phyloP scores from a whole-genome alignment of 2,113 vertebrate species.

The Indicator maculatus region DNA sequence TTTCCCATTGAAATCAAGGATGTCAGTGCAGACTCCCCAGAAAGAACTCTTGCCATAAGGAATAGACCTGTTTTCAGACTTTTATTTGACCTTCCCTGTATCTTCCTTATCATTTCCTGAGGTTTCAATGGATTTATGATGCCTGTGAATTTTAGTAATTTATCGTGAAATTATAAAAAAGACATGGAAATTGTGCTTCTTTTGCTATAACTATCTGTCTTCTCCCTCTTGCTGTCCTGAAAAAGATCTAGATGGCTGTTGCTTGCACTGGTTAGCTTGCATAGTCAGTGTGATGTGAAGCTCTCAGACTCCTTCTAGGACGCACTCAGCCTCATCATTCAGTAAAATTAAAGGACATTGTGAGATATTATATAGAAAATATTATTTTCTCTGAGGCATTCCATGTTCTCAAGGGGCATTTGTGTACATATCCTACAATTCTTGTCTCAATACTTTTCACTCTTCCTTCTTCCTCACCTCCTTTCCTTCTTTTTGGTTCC shows the following conservation, averaged over 20 bases:
- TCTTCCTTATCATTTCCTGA: background rate
- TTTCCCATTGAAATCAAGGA: background rate
- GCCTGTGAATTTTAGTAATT: background rate
- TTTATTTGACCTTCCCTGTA: accelerated
- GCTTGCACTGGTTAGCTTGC: background rate
- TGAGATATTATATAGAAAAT: background rate
- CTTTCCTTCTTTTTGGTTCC: background rate
- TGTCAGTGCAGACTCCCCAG: background rate
- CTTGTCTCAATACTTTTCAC: background rate
- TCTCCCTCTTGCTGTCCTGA: background rate
- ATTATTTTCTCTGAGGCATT: background rate
- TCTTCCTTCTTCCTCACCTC: background rate
- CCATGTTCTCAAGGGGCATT: background rate
- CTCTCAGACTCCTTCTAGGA: background rate
- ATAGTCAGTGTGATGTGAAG: background rate
- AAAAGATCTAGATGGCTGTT: background rate
- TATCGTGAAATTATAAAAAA: background rate
- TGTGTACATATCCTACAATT: background rate
- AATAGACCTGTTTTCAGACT: background rate
- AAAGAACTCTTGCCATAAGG: background rate
- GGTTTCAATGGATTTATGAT: background rate
- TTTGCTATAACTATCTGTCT: background rate
- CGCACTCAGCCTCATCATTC: accelerated
- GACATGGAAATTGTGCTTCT: background rate
- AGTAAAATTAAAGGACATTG: background rate